These are phyloP conservation scores for Melanocharis versteri DNA, from an alignment of 2,113 vertebrate species.

Conservation along the genomic window DNA sequence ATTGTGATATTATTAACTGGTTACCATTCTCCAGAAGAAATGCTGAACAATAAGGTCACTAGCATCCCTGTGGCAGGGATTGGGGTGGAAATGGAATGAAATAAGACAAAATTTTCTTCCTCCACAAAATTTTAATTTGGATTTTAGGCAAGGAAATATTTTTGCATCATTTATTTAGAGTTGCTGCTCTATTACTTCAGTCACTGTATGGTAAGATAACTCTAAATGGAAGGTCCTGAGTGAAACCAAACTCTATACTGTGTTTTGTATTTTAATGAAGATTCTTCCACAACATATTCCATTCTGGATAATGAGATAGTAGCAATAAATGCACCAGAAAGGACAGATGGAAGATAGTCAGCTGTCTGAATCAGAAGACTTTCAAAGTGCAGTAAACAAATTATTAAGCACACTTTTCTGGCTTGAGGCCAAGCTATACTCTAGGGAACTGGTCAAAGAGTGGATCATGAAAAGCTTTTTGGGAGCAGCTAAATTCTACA, in stretches of 20 bases:
- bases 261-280: neutral
- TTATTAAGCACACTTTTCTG: constrained; percentile 3
- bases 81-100: neutral
- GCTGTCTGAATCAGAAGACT: constrained; percentile 11
- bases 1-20: neutral
- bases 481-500: constrained; percentile 47
- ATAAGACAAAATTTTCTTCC: neutral
- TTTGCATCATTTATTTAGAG: neutral
- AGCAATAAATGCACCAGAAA: neutral
- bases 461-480: constrained; percentile 5
- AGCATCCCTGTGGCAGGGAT: neutral
- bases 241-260: neutral
- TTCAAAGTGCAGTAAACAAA: constrained; percentile 36
- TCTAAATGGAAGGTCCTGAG: neutral
- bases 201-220: neutral
- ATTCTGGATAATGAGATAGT: neutral
- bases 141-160: neutral
- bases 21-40: neutral
- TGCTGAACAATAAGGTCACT: neutral
- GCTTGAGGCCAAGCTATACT: neutral
- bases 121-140: neutral
- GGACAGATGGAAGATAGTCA: constrained; percentile 23
- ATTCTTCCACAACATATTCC: neutral
- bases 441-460: neutral
- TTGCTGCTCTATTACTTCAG: neutral